A percentile compares a stretch with the other conserved stretches of the same genome.
These are phyloP conservation scores for Cricetomys ansorgei DNA, from an alignment of 2,113 vertebrate genomes.

Conservation along the genomic window DNA sequence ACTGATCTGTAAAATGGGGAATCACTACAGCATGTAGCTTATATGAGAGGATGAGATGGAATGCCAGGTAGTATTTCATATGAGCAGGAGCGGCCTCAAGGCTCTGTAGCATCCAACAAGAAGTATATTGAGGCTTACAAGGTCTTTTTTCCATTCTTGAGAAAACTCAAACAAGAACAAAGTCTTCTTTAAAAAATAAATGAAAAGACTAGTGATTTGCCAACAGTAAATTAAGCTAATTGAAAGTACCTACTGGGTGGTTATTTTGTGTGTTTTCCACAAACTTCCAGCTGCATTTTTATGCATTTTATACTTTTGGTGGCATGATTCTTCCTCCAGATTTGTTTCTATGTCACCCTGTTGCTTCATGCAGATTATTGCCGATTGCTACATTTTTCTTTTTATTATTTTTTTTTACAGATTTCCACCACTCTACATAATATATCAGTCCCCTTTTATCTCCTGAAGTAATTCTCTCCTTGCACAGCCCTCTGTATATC, in stretches of 20 bases:
- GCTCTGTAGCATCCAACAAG: background rate
- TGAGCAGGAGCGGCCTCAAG: conserved; percentile 34
- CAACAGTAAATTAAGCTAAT: background rate
- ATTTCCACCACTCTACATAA: background rate
- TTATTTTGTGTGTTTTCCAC: background rate
- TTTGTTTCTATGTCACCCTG: background rate
- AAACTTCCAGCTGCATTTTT: background rate
- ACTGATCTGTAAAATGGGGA: conserved; percentile 55
- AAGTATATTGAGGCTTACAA: background rate
- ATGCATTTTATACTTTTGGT: background rate
- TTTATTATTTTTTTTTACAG: too few species aligned
- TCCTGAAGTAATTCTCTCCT: background rate
- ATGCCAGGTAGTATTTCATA: background rate
- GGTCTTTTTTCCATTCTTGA: background rate
- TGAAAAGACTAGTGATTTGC: background rate
- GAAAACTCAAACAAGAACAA: background rate
- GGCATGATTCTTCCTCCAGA: background rate
- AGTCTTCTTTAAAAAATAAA: background rate
- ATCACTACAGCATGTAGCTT: conserved; percentile 25
- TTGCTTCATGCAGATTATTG: background rate
- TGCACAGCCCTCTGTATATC: background rate
- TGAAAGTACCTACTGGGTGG: background rate
- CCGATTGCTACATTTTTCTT: background rate
- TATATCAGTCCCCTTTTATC: background rate
- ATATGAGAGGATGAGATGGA: conserved; percentile 34